phyloP scores from a whole-genome alignment of 2,888 invertebrate genomes.

The Pammene aurita region DNA sequence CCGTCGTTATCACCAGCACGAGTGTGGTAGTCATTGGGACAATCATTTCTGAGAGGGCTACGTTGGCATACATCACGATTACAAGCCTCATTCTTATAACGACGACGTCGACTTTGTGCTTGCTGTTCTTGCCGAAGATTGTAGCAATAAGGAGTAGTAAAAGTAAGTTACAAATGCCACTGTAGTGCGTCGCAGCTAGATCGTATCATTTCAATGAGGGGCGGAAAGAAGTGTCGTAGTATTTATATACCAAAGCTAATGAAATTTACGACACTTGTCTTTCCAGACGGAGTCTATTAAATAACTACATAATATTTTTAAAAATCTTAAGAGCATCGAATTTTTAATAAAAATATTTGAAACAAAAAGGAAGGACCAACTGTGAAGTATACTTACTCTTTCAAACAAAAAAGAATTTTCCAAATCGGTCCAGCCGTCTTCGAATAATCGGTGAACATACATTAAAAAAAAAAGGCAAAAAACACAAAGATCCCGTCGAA shows the following conservation, averaged over 20 bases:
- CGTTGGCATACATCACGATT: slow-evolving; percentile 91
- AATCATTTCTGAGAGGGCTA: slow-evolving; percentile 91
- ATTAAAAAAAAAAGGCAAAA: too few species aligned
- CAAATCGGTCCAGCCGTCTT: too few species aligned
- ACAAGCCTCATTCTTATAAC: slow-evolving; percentile 92
- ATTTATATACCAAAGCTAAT: too few species aligned
- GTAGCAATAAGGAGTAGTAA: slow-evolving; percentile 87
- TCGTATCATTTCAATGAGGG: background rate
- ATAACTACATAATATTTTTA: too few species aligned
- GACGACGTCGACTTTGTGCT: slow-evolving; percentile 92
- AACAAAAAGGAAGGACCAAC: too few species aligned
- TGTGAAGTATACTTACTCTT: too few species aligned
- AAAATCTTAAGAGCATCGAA: background rate
- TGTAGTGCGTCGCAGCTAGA: background rate
- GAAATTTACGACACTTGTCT: background rate
- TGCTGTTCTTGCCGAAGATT: slow-evolving; percentile 94
- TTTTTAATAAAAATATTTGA: background rate
- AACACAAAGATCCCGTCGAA: too few species aligned
- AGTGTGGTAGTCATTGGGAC: slow-evolving; percentile 95
- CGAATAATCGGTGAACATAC: too few species aligned
- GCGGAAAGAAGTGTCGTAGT: too few species aligned
- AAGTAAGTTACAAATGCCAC: slow-evolving; percentile 66
- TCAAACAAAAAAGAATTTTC: too few species aligned
- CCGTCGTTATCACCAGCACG: slow-evolving; percentile 93
- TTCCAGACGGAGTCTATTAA: too few species aligned